Evolutionary conservation across 2,113 vertebrate species (phyloP), one percentile per base, ranked within the genome.

Genomic region (Hemichromis elongatus): DNA sequence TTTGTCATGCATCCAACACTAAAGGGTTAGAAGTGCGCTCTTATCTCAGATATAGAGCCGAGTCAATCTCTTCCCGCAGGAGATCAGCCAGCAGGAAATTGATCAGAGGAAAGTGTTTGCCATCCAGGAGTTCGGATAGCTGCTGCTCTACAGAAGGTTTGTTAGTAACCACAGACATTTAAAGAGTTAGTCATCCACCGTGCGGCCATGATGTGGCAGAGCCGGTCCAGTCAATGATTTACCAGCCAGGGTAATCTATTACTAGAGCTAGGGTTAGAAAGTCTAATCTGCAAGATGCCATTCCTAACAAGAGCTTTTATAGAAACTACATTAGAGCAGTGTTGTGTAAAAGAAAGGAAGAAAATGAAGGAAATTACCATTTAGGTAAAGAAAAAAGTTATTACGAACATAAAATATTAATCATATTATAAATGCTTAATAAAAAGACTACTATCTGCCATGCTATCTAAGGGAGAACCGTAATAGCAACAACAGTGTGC

Each of bases 111-210:
- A 80, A 86, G 57, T 57, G 42, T 88, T 90, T 80, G 35, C 61
- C 11, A 79, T 84, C 80, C 53, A 68, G 55, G 21, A 78, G 55
- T 81, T 50, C 63, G 85, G 55, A 86, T 16, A 70, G 54, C 79
- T 77, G 28, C 83, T 86, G 77, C 77, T 89, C 63, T 63, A 84
- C 59, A 54, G 54, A 53, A 90, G 79, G 88, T 97, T 97, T 96
- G 94, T 96, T 96, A 97, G 97, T 97, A 96, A 97, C 97, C 97
- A 98, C 97, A 98, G 97, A 97, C 96, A 98, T 96, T 93, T 81
- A 82, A 93, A 93, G 90, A 94, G 93, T 96, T 96, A 96, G 93
- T 93, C 90, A 93, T 93, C 92, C 80, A 84, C 80, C 19, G 79
- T 91, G 84, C 83, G 19, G 75, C 90, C 84, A 86, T 79, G 57